phyloP scores from a whole-genome alignment of 2,113 vertebrate genomes.

The Gobio gobio region DNA sequence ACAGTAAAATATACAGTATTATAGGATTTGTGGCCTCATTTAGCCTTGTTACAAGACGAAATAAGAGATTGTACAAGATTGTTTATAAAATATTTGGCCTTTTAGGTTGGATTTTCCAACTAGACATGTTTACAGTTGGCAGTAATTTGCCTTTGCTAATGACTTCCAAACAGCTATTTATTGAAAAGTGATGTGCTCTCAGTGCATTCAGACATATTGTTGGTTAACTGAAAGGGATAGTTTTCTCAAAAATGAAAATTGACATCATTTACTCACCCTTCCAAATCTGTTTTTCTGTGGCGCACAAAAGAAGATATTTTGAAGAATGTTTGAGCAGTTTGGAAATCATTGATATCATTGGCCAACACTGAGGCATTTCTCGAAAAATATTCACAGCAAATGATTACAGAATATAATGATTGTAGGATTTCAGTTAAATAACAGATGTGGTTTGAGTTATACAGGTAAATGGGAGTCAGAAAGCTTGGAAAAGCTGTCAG shows the following conservation, averaged over 20 bases:
- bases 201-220: not conserved
- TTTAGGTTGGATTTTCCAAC: not conserved
- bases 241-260: not conserved
- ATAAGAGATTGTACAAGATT: not conserved
- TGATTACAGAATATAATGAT: not conserved
- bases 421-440: not conserved
- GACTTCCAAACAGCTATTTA: not conserved
- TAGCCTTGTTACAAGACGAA: not conserved
- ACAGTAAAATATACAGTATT: constrained; percentile 23
- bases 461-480: not conserved
- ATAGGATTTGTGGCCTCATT: constrained; percentile 34
- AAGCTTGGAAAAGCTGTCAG: not conserved
- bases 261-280: not conserved
- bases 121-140: not conserved
- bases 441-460: not conserved
- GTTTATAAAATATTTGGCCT: not conserved
- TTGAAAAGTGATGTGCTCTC: not conserved
- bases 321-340: not conserved
- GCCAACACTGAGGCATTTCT: too few relatives aligned
- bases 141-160: constrained; percentile 1
- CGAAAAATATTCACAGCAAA: too few relatives aligned
- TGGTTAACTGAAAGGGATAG: not conserved
- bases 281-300: not conserved
- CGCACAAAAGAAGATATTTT: not conserved
- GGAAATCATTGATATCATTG: too few relatives aligned